Percentiles rank a stretch among this genome's conserved stretches.
These are phyloP conservation scores for Ormia ochracea DNA, from an alignment of 2,888 invertebrate genomes.

Conservation along the genomic window DNA sequence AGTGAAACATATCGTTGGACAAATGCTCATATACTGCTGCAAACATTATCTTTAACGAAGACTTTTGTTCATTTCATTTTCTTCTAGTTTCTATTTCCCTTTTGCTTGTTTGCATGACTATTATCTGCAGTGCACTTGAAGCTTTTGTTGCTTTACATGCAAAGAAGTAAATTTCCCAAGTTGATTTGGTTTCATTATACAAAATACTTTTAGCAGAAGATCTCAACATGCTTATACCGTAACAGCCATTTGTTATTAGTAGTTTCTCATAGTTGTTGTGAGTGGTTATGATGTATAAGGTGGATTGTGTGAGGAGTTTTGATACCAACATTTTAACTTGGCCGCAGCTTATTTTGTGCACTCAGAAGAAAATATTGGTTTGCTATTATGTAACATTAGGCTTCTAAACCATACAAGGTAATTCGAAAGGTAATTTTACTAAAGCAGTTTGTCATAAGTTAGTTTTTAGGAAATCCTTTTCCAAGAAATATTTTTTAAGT, in stretches of 20 bases:
- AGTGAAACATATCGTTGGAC: conserved; percentile 45
- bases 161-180: conserved; percentile 58
- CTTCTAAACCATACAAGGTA: too few species aligned
- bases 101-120: background rate
- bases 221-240: background rate
- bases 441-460: too few species aligned
- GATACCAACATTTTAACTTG: too few species aligned
- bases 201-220: conserved; percentile 33
- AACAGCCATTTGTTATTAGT: conserved; percentile 7
- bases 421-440: too few species aligned
- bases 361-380: too few species aligned
- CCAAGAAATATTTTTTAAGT: too few species aligned
- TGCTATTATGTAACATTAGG: too few species aligned
- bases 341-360: too few species aligned
- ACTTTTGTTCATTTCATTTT: background rate
- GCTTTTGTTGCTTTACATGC: background rate
- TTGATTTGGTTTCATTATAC: conserved; percentile 55
- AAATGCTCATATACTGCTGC: conserved; percentile 13
- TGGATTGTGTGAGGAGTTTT: background rate
- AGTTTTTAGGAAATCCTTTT: too few species aligned
- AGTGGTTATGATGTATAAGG: background rate
- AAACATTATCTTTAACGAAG: conserved; percentile 12
- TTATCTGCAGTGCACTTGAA: conserved; percentile 4
- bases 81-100: background rate
- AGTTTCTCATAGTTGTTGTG: background rate